A percentile compares a stretch with the other conserved stretches of the same genome.
phyloP scores from a whole-genome alignment of 2,888 invertebrate species.

The Ectemnius cavifrons region DNA sequence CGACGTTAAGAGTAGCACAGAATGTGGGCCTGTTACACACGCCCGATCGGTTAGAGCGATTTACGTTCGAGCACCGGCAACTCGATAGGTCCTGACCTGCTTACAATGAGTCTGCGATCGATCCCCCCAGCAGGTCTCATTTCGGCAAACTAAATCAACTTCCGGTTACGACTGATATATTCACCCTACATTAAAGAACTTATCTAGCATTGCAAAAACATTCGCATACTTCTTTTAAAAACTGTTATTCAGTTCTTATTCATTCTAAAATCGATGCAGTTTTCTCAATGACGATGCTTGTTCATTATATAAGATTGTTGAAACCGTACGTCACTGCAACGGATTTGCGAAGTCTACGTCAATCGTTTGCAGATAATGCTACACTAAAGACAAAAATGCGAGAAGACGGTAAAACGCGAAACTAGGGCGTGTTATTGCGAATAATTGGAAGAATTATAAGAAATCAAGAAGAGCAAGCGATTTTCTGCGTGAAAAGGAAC shows the following conservation, averaged over 20 bases:
- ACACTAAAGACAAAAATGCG: not conserved
- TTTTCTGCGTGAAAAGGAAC: not conserved
- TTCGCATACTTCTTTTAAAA: no score
- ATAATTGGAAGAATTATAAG: not conserved
- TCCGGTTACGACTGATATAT: not conserved
- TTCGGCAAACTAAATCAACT: constrained; percentile 31
- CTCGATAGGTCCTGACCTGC: constrained; percentile 51
- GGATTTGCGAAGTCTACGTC: no score
- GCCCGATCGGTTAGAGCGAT: constrained; percentile 43
- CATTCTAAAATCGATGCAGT: no score
- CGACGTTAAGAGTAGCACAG: constrained; percentile 60
- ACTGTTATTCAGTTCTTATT: no score
- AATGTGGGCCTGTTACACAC: constrained; percentile 44
- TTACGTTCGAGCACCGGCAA: constrained; percentile 40
- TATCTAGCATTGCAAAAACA: no score
- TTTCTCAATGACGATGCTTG: no score
- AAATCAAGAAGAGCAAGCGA: not conserved
- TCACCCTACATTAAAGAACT: not conserved
- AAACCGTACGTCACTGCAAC: no score
- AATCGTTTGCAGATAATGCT: no score
- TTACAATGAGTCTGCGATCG: constrained; percentile 43
- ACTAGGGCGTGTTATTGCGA: not conserved
- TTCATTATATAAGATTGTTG: no score
- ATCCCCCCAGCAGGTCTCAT: constrained; percentile 37
- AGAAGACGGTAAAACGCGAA: not conserved